Base-by-base conservation (phyloP, 2,113 vertebrate genomes). In the Malurus melanocephalus region DNA sequence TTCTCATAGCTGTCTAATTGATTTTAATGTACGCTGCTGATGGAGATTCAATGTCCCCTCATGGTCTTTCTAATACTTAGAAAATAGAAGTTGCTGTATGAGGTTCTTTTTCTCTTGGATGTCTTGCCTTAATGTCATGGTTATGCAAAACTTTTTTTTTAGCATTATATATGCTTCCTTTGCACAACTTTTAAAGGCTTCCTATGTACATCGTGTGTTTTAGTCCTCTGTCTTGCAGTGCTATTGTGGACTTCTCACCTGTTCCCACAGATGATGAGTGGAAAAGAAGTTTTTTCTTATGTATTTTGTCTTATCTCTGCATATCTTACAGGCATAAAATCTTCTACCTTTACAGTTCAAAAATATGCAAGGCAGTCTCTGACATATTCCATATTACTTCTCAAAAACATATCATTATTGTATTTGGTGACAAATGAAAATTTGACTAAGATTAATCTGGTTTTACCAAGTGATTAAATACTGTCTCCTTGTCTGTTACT, bases 331-430 rank as follows among this genome's bases (percentile, higher is more conserved):
- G 15, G 49, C 7, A 11, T 16, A 80, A 68, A 82, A 35, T 19
- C 9, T 27, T 73, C 16, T 28, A 6, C 69, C 23, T 71, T 75
- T 35, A 43, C 13, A 38, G 22, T 49, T 72, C 22, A 85, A 69
- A 92, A 61, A 52, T 40, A 62, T 11, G 13, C 35, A 77, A 56
- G 26, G 46, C 49, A 73, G 23, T 22, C 26, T 80, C 23, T 6
- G 1, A 35, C 0, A 0, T 66, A 28, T 15, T 85, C 16, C 1
- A 0, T n/a, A 13, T 56, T 56, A 4, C 67, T 75, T 84, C 78
- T 49, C 28, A 75, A 60, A 49, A 52, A n/a, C 6, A 3, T 52
- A 24, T 2, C 11, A 4, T 57, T 93, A 17, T 43, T 68, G 33
- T 11, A 60, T 14, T 77, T 80, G 32, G 15, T 42, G 30, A 40